Conservation (phyloP, 1,140 invertebrate genomes). For the Platorchestia sp. region DNA sequence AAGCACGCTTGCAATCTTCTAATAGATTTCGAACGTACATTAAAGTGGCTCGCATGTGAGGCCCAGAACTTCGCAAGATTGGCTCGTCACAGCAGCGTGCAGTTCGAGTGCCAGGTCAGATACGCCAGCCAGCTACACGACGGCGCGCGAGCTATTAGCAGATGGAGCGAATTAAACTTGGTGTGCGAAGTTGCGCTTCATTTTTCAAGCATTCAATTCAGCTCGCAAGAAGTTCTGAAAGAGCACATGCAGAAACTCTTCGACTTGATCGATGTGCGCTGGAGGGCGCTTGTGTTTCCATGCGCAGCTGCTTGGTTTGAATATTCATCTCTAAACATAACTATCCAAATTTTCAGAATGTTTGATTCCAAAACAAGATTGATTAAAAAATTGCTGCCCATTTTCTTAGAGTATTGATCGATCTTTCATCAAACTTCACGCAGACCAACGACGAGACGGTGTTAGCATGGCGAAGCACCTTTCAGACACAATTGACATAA, state of each 20-base stretch:
- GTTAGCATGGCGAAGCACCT: too few relatives aligned
- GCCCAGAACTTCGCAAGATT: neutral
- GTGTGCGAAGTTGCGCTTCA: neutral
- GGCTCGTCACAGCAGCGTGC: neutral
- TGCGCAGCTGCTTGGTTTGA: too few relatives aligned
- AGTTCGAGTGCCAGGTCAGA: neutral
- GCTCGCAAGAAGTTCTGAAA: constrained; percentile 7
- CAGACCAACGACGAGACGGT: too few relatives aligned
- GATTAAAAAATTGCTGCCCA: too few relatives aligned
- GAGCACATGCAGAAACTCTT: neutral
- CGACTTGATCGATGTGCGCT: neutral
- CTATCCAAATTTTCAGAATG: too few relatives aligned
- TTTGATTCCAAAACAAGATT: too few relatives aligned
- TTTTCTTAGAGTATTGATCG: too few relatives aligned
- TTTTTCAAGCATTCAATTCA: constrained; percentile 4
- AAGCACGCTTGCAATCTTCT: neutral
- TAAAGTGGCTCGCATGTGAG: neutral
- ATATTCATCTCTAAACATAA: too few relatives aligned
- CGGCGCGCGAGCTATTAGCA: constrained; percentile 16
- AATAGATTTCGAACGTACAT: neutral
- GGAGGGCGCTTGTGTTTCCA: neutral
- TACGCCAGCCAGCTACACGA: neutral
- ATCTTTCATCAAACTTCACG: too few relatives aligned
- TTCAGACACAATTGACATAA: too few relatives aligned
- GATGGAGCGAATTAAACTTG: constrained; percentile 24